Conservation (phyloP, 2,797 vertebrate species). For the Menidia menidia region DNA sequence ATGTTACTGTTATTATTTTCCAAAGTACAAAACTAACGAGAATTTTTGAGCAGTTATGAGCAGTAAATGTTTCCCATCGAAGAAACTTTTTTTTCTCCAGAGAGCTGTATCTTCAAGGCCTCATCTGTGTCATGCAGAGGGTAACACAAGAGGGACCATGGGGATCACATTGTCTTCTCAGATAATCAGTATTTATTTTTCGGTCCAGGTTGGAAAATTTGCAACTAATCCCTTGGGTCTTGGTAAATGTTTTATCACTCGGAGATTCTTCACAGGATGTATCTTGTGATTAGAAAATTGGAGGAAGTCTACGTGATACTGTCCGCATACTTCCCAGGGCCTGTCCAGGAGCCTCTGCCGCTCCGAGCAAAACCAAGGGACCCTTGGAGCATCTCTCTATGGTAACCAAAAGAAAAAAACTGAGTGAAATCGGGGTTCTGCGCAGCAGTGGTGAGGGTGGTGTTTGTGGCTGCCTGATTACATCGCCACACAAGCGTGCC, state of each 20-base stretch:
- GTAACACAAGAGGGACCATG: slow-evolving; percentile 44
- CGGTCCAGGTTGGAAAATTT: slow-evolving; percentile 81
- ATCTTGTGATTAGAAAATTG: slow-evolving; percentile 47
- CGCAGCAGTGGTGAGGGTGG: slow-evolving; percentile 31
- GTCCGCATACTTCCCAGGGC: slow-evolving; percentile 47
- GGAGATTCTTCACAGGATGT: slow-evolving; percentile 66
- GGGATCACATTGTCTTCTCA: slow-evolving; percentile 73
- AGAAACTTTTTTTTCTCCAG: slow-evolving; percentile 13
- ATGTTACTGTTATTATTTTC: slow-evolving; percentile 7
- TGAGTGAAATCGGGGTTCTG: slow-evolving; percentile 53
- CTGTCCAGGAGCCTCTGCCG: slow-evolving; percentile 43
- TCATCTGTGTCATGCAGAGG: slow-evolving; percentile 61
- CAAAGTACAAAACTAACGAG: not conserved
- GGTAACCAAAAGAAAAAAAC: slow-evolving; percentile 41
- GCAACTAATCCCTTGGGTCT: slow-evolving; percentile 65
- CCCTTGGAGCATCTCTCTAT: slow-evolving; percentile 26
- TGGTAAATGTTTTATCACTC: slow-evolving; percentile 73
- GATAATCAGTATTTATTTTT: slow-evolving; percentile 84
- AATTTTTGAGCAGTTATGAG: no score
- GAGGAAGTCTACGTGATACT: slow-evolving; percentile 61
- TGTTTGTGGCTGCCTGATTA: slow-evolving; percentile 77
- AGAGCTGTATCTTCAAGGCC: slow-evolving; percentile 51
- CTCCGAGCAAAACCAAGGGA: slow-evolving; percentile 43
- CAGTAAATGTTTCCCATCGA: slow-evolving; percentile 17
- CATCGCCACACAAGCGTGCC: slow-evolving; percentile 81